Evolutionary conservation across 2,888 invertebrate genomes (phyloP).

Genomic region (Galerucella calmariensis): DNA sequence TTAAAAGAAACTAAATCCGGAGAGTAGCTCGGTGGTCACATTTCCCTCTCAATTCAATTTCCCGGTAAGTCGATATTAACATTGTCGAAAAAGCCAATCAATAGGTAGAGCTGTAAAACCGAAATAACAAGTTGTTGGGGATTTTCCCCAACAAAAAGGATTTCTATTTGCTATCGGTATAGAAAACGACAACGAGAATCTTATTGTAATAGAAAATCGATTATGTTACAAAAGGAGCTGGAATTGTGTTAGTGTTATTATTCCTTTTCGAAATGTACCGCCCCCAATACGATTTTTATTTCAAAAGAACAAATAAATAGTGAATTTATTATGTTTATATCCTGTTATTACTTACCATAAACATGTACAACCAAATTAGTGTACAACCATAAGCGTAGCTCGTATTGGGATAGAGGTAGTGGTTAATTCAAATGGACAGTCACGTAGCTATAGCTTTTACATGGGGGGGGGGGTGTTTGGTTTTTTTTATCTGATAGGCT

Average conservation of each 20-base stretch:
- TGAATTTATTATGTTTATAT: no score
- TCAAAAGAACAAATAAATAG: no score
- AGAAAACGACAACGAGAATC: slow-evolving; percentile 3
- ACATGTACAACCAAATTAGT: no score
- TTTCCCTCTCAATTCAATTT: slow-evolving; percentile 20
- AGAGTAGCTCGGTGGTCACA: neutral
- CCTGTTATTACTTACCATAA: no score
- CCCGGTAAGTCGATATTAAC: slow-evolving; percentile 22
- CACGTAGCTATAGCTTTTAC: no score
- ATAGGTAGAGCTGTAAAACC: slow-evolving; percentile 18
- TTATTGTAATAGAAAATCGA: slow-evolving; percentile 4
- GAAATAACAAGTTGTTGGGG: slow-evolving; percentile 16
- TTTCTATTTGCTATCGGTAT: neutral
- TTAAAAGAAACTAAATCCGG: no score
- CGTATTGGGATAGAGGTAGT: no score
- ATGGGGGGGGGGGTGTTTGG: no score
- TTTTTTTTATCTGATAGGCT: no score
- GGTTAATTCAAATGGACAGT: no score
- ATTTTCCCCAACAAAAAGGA: neutral
- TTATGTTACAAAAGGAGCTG: neutral
- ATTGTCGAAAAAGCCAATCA: slow-evolving; percentile 16
- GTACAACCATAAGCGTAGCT: no score
- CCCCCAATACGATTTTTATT: neutral
- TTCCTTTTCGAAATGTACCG: neutral
- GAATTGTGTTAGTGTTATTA: neutral